phyloP scores from a whole-genome alignment of 2,113 vertebrate genomes.

The Acanthochromis polyacanthus region DNA sequence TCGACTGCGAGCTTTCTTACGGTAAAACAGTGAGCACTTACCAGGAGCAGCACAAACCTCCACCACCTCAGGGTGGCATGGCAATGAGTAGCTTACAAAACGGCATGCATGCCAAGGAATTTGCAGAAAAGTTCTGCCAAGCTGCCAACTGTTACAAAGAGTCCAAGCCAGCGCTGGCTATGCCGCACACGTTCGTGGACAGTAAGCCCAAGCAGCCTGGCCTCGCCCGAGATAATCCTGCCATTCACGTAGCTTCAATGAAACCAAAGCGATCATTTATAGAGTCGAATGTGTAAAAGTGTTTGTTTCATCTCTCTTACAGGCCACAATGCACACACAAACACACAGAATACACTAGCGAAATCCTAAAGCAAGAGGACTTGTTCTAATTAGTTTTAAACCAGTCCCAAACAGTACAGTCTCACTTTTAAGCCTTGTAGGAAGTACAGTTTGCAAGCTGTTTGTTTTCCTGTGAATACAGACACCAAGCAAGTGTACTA shows the following conservation, averaged over 20 bases:
- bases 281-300: conserved; percentile 93
- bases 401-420: conserved; percentile 21
- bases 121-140: conserved; percentile 86
- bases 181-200: conserved; percentile 85
- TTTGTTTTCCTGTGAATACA: conserved; percentile 45
- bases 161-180: conserved; percentile 82
- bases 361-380: conserved; percentile 20
- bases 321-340: conserved; percentile 50
- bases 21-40: conserved; percentile 82
- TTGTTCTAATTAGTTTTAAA: conserved; percentile 29
- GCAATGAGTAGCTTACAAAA: conserved; percentile 85
- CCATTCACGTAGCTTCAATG: conserved; percentile 85
- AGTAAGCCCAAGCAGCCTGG: conserved; percentile 83
- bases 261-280: conserved; percentile 99
- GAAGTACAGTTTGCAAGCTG: conserved; percentile 47
- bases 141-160: conserved; percentile 85
- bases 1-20: conserved; percentile 83
- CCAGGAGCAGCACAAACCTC: conserved; percentile 82
- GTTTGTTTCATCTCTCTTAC: conserved; percentile 27
- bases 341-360: conserved; percentile 36
- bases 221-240: conserved; percentile 84
- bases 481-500: conserved; percentile 32
- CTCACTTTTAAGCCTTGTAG: conserved; percentile 22
- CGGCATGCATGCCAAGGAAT: conserved; percentile 85
- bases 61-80: conserved; percentile 75